Percentiles rank a stretch among this genome's conserved stretches.
Conservation (phyloP, 2,888 invertebrate genomes). For the Drosophila koepferae region DNA sequence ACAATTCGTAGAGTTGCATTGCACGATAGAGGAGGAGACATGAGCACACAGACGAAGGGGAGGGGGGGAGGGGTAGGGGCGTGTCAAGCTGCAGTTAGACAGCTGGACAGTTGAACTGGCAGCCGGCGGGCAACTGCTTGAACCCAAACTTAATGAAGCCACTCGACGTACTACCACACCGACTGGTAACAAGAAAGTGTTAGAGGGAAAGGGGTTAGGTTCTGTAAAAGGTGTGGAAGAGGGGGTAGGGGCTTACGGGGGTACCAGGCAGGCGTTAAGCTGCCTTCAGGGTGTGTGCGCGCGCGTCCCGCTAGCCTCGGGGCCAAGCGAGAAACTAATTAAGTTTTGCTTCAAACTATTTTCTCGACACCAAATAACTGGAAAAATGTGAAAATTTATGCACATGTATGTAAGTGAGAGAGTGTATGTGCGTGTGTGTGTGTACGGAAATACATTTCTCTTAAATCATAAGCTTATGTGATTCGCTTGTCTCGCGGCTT, state of each 20-base stretch:
- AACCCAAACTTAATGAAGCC: slow-evolving; percentile 76
- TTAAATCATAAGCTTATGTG: slow-evolving; percentile 51
- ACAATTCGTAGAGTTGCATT: slow-evolving; percentile 59
- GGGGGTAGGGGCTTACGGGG: background rate
- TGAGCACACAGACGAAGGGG: too few relatives aligned
- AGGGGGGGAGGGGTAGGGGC: background rate
- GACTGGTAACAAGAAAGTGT: slow-evolving; percentile 13
- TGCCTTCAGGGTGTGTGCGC: slow-evolving; percentile 29
- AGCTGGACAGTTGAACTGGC: slow-evolving; percentile 72
- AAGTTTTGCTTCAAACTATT: slow-evolving; percentile 77
- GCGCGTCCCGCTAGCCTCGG: background rate
- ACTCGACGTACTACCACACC: slow-evolving; percentile 42
- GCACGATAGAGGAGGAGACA: background rate
- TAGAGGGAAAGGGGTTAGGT: background rate
- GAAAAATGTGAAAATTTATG: slow-evolving; percentile 64
- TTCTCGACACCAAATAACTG: slow-evolving; percentile 49
- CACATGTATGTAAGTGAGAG: slow-evolving; percentile 18
- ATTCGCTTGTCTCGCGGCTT: slow-evolving; percentile 31
- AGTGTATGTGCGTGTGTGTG: background rate
- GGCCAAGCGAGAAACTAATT: slow-evolving; percentile 66
- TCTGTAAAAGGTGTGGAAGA: too few relatives aligned
- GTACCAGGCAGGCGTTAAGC: slow-evolving; percentile 27
- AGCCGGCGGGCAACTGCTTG: slow-evolving; percentile 71
- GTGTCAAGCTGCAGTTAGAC: slow-evolving; percentile 31
- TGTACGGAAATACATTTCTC: slow-evolving; percentile 42